Evolutionary conservation across 2,888 invertebrate species (phyloP).

Genomic region (Acholoe squamosa): DNA sequence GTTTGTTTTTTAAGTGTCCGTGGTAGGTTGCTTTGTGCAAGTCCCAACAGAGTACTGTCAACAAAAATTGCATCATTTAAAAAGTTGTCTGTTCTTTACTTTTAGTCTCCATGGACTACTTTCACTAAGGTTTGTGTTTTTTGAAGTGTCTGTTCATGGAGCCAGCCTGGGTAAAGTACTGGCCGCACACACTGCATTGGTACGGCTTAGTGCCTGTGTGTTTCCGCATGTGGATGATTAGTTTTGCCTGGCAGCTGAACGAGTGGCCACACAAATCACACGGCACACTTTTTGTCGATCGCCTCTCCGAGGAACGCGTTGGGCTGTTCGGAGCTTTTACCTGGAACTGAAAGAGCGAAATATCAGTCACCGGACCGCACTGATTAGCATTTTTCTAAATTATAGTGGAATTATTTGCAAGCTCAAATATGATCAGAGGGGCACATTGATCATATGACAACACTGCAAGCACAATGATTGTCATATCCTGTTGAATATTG

Average conservation of each 20-base stretch:
- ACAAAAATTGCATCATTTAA: too few species aligned
- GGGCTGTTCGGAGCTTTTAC: background rate
- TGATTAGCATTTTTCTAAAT: too few species aligned
- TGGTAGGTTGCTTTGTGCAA: too few species aligned
- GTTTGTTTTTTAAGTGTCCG: too few species aligned
- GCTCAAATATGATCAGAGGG: too few species aligned
- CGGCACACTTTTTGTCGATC: background rate
- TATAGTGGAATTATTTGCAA: too few species aligned
- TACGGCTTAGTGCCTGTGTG: constrained; percentile 48
- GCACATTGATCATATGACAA: too few species aligned
- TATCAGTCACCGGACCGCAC: background rate
- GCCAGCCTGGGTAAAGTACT: constrained; percentile 25
- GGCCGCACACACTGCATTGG: constrained; percentile 22
- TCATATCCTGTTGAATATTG: too few species aligned
- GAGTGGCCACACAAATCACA: constrained; percentile 8
- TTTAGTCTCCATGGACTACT: background rate
- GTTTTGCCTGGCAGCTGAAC: background rate
- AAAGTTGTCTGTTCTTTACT: too few species aligned
- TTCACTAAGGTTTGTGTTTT: background rate
- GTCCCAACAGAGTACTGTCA: too few species aligned
- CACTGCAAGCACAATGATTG: too few species aligned
- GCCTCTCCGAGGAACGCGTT: background rate
- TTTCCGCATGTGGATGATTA: constrained; percentile 47
- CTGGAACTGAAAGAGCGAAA: constrained; percentile 1
- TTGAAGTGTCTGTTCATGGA: constrained; percentile 46